Base-by-base conservation (phyloP, 2,797 vertebrate species). In the Clarias laeviceps region DNA sequence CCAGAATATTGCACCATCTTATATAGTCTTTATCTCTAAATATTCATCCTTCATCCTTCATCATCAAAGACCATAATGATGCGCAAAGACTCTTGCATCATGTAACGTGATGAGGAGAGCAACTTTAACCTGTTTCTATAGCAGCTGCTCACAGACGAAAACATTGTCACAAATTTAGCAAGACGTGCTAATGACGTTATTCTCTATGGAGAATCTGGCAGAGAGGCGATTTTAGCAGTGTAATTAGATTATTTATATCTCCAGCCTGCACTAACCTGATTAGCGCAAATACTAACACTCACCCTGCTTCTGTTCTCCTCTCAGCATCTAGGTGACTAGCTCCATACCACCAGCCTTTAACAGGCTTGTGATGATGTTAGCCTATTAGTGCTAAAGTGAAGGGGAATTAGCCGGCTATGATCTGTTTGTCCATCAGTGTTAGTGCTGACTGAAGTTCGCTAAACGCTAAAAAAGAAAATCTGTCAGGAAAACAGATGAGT, bases 331-430 rank as follows among this genome's bases (percentile, higher is more conserved):
- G 91, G 90, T 91, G 91, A 90, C 92, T 92, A 87, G 90, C 93
- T 90, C 93, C 90, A 89, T 87, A 66, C 84, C n/a, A 32, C 20
- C 91, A 88, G 92, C 91, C 88, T 89, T 40, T 93, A 93, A 94
- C 93, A 94, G 92, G 93, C 92, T 93, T 91, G 91, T 29, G 59
- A 77, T 91, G 80, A 56, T 91, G 92, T 91, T 91, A 87, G 87
- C 89, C 84, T 89, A 93, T 94, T 94, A 93, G 93, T 88, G 69
- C 90, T 88, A 89, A 90, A 90, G 88, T 91, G 85, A 80, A 80
- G 88, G 18, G 85, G 91, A 89, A 91, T 93, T 94, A 94, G 87
- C 87, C 86, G 68, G 87, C 90, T 86, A 86, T 90, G 91, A 87
- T 91, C 80, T 85, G 87, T 90, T 89, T 90, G 91, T 90, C 87